These are phyloP conservation scores for Phrynosoma blainvillii DNA, from an alignment of 2,113 vertebrate species.

Conservation along the genomic window DNA sequence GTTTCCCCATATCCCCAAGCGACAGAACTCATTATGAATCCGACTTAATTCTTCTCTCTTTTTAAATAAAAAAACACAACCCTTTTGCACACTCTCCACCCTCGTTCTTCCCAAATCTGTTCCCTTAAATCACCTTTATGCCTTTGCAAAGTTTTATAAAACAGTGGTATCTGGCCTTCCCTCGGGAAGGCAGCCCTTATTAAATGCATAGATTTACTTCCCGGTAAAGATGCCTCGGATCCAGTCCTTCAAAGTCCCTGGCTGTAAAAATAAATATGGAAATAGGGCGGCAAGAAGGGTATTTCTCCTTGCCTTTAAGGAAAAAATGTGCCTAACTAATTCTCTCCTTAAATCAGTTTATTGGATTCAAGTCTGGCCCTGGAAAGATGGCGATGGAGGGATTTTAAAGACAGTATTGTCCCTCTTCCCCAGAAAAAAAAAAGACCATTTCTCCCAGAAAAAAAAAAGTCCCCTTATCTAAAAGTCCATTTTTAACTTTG, in stretches of 20 bases:
- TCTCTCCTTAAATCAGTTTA: not conserved
- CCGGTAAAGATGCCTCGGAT: not conserved
- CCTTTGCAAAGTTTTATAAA: too few relatives aligned
- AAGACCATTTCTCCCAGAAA: not conserved
- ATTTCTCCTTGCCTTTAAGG: too few relatives aligned
- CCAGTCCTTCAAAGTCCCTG: not conserved
- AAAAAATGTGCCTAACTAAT: not conserved
- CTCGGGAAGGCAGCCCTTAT: not conserved
- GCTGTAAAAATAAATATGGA: not conserved
- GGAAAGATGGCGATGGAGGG: not conserved
- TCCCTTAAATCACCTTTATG: not conserved
- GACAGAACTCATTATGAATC: not conserved
- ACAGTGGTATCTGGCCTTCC: not conserved
- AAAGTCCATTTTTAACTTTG: slow-evolving; percentile 27
- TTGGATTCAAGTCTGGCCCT: not conserved
- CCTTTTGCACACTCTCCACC: not conserved
- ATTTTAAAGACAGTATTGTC: too few relatives aligned
- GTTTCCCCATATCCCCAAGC: too few relatives aligned
- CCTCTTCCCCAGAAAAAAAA: not conserved
- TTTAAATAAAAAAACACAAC: not conserved
- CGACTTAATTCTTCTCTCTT: not conserved
- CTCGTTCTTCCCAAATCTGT: not conserved
- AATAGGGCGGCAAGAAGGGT: not conserved
- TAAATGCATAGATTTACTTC: not conserved
- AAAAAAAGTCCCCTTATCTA: not conserved